Conservation (phyloP, 2,797 vertebrate genomes). For the Cynodonichthys magdalenae region DNA sequence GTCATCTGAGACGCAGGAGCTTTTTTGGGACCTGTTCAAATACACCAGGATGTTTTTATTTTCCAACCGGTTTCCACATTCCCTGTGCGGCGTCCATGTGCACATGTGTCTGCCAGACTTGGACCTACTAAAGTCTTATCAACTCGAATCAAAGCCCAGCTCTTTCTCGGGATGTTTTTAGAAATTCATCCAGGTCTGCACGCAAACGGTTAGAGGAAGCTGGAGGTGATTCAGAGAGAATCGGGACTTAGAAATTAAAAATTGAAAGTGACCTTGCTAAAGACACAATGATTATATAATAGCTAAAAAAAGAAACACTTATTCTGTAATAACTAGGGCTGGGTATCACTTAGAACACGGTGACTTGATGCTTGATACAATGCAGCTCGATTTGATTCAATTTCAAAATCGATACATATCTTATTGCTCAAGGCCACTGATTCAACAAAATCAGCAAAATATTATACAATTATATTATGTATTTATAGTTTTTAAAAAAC, state of each 20-base stretch:
- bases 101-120: conserved; percentile 53
- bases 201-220: conserved; percentile 15
- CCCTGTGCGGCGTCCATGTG: conserved; percentile 24
- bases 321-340: not conserved
- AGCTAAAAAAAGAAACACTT: not conserved
- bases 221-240: conserved; percentile 14
- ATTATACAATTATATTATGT: too few species aligned
- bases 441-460: too few species aligned
- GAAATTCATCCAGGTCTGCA: conserved; percentile 19
- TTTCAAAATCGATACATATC: too few species aligned
- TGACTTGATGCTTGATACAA: too few species aligned
- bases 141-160: conserved; percentile 21
- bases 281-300: too few species aligned
- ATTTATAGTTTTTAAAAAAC: too few species aligned
- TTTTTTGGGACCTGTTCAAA: not conserved
- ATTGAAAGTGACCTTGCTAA: not conserved
- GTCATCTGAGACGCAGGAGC: conserved; percentile 14
- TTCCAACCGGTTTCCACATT: conserved; percentile 39
- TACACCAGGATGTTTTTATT: conserved; percentile 31
- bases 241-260: not conserved
- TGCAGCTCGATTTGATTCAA: too few species aligned
- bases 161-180: conserved; percentile 21
- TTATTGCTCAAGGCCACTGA: too few species aligned
- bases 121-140: conserved; percentile 21
- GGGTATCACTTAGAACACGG: too few species aligned